phyloP scores from a whole-genome alignment of 2,113 vertebrate genomes.

The Rattus norvegicus region GRCr8 NC_086019.1:149376501-149377000 shows the following conservation, averaged over 20 bases:
- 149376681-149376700: background rate
- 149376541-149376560: fast-evolving
- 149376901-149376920: background rate
- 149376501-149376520: background rate
- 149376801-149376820: background rate
- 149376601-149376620: background rate
- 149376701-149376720: background rate
- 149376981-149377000: background rate
- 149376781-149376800: background rate
- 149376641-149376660: background rate
- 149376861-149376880: background rate
- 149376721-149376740: background rate
- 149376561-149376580: background rate
- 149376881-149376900: background rate
- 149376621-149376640: no score
- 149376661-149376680: background rate
- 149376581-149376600: no score
- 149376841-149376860: background rate
- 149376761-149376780: background rate
- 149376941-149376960: background rate
- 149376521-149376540: background rate
- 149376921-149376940: background rate
- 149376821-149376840: background rate
- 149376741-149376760: background rate
- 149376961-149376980: background rate